Percentiles rank a stretch among this genome's conserved stretches.
phyloP scores from a whole-genome alignment of 2,888 invertebrate species.

The Gymnocheta viridis region DNA sequence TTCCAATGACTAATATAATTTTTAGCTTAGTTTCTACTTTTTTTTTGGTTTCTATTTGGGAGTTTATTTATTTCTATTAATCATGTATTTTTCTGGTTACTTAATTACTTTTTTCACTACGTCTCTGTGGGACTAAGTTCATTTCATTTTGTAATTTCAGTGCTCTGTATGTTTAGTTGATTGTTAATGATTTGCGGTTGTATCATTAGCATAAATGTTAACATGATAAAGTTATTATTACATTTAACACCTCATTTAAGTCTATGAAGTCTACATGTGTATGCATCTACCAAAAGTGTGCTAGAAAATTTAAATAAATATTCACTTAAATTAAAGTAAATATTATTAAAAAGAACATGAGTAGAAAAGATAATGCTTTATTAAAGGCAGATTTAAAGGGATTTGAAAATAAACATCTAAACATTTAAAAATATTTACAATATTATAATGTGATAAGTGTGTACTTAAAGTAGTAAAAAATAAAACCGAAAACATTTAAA shows the following conservation, averaged over 20 bases:
- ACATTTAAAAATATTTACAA: background rate
- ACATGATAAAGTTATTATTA: constrained; percentile 70
- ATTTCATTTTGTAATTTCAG: constrained; percentile 28
- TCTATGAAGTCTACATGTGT: constrained; percentile 36
- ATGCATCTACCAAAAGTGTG: constrained; percentile 21
- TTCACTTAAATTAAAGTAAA: constrained; percentile 39
- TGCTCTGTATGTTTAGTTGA: constrained; percentile 27
- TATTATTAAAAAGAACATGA: background rate
- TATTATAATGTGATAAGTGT: no score
- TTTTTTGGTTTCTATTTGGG: no score
- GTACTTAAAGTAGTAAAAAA: background rate
- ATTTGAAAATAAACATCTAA: background rate
- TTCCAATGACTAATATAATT: no score
- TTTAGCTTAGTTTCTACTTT: no score
- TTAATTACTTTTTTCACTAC: background rate
- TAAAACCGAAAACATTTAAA: background rate
- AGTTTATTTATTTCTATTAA: no score
- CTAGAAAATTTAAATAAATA: constrained; percentile 32
- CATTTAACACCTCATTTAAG: constrained; percentile 60
- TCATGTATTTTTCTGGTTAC: no score
- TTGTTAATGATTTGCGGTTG: constrained; percentile 56
- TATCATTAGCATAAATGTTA: constrained; percentile 69
- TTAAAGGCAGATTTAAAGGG: background rate
- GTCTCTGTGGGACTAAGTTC: background rate
- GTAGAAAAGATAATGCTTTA: background rate